Evolutionary conservation across 2,888 invertebrate species (phyloP), one percentile per base, ranked within the genome.

Genomic region (Acrobasis consociella): DNA sequence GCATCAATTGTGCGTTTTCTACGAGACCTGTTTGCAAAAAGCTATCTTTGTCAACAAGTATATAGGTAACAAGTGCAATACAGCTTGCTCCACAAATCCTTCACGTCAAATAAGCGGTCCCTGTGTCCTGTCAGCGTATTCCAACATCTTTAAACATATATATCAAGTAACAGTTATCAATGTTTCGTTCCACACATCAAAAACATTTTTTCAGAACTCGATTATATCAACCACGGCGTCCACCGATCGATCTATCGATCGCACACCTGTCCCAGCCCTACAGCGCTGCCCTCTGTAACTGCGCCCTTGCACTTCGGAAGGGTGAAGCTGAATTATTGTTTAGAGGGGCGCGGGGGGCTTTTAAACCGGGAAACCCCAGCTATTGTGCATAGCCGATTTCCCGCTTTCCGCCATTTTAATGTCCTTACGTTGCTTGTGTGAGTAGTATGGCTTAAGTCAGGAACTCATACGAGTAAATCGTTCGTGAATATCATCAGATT

Each of bases 251-350:
- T 70, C 53, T 72, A 80, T 80, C 77, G 81, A 83, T 76, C 72
- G 62, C 60, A 62, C 72, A 62, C 60, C 63, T 65, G 64, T 67
- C 69, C 68, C 84, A 78, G 72, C 80, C 72, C 87, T 85, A 79
- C 17, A 60, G 52, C 63, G 67, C 67, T 81, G 85, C 87, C 89
- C 88, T 82, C 85, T 67, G 81, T 87, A 85, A 91, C 86, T 89
- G 91, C 89, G 91, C 91, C 92, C 91, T 92, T 91, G 91, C 92
- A 91, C 92, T 91, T 91, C 86, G 88, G 87, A 87, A 89, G 91
- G 91, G 91, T 91, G 85, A 89, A 90, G 86, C 86, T 91, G 90
- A 92, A 91, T 92, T 92, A 92, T 92, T 91, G 92, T 91, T 90
- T 88, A 89, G 85, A 85, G 86, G 88, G 83, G 80, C 70, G 71